Percentiles rank a stretch among this genome's conserved stretches.
These are phyloP conservation scores for Drosophila fuyamai DNA, from an alignment of 1,140 invertebrate species.

Conservation along the genomic window DNA sequence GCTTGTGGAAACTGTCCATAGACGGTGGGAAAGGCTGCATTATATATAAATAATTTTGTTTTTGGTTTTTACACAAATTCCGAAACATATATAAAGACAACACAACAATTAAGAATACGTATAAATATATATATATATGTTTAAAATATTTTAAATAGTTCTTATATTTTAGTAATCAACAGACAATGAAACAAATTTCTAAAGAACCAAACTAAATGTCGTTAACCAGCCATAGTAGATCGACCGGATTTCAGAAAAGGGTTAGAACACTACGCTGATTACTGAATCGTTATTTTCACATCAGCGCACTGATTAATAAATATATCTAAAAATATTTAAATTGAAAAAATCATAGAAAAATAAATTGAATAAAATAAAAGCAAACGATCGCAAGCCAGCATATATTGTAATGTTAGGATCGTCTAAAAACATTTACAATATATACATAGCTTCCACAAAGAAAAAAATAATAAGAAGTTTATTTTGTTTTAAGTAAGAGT, in stretches of 20 bases:
- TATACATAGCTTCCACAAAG: conserved; percentile 14
- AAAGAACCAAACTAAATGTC: conserved; percentile 30
- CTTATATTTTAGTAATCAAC: conserved; percentile 38
- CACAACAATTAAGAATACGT: conserved; percentile 80
- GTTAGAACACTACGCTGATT: conserved; percentile 13
- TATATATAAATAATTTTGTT: conserved; percentile 88
- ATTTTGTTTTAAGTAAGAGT: conserved; percentile 68
- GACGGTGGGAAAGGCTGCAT: conserved; percentile 96
- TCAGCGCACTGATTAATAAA: neutral
- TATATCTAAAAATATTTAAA: conserved; percentile 22
- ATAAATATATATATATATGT: conserved; percentile 43
- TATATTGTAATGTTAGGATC: conserved; percentile 6
- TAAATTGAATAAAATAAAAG: conserved; percentile 36
- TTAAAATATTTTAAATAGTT: conserved; percentile 45
- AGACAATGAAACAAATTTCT: conserved; percentile 25
- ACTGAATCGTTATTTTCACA: conserved; percentile 1
- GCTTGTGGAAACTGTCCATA: conserved; percentile 98
- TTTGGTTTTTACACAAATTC: conserved; percentile 84
- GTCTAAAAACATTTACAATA: conserved; percentile 13
- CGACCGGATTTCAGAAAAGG: conserved; percentile 14
- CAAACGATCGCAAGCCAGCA: conserved; percentile 18
- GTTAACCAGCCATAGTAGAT: conserved; percentile 18
- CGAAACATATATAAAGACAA: conserved; percentile 85
- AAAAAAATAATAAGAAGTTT: conserved; percentile 28
- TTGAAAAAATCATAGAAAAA: conserved; percentile 4